Percentiles rank a stretch among this genome's conserved stretches.
Evolutionary conservation across 1,140 invertebrate species (phyloP).

Genomic region (Drosophila prosaltans): DNA sequence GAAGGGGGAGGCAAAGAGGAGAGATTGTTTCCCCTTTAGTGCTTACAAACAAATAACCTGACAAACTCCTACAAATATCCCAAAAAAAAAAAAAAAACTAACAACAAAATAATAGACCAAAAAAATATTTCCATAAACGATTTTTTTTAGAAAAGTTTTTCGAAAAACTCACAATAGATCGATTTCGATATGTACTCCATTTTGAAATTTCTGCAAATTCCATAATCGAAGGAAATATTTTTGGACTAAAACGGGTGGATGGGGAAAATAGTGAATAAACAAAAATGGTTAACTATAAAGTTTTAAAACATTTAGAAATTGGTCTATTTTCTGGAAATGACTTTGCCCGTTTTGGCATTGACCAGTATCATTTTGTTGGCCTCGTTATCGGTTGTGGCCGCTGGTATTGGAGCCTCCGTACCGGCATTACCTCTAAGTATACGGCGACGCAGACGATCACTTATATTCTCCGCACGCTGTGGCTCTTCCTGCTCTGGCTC

Average conservation of each 20-base stretch:
- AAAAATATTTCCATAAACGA: conserved; percentile 15
- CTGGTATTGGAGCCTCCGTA: not conserved
- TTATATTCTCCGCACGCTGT: conserved; percentile 64
- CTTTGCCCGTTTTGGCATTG: conserved; percentile 82
- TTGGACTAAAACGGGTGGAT: not conserved
- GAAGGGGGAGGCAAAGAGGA: not conserved
- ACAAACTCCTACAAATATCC: conserved; percentile 40
- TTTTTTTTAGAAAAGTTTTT: not conserved
- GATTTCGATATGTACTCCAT: too few species aligned
- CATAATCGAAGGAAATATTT: not conserved
- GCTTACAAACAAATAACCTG: conserved; percentile 52
- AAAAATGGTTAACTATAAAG: not conserved
- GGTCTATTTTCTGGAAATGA: conserved; percentile 68
- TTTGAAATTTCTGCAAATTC: too few species aligned
- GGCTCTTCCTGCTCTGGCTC: conserved; percentile 15
- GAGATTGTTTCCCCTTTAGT: conserved; percentile 19
- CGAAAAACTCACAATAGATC: too few species aligned
- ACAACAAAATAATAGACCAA: conserved; percentile 66
- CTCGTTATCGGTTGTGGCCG: conserved; percentile 9
- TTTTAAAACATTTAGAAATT: conserved; percentile 15
- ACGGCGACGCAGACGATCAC: conserved; percentile 70
- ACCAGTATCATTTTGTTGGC: conserved; percentile 80
- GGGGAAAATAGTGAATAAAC: not conserved
- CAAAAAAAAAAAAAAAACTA: conserved; percentile 50
- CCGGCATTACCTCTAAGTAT: conserved; percentile 60